A percentile compares a stretch with the other conserved stretches of the same genome.
Evolutionary conservation across 2,888 invertebrate species (phyloP).

Genomic region (Protodeltote pygarga): DNA sequence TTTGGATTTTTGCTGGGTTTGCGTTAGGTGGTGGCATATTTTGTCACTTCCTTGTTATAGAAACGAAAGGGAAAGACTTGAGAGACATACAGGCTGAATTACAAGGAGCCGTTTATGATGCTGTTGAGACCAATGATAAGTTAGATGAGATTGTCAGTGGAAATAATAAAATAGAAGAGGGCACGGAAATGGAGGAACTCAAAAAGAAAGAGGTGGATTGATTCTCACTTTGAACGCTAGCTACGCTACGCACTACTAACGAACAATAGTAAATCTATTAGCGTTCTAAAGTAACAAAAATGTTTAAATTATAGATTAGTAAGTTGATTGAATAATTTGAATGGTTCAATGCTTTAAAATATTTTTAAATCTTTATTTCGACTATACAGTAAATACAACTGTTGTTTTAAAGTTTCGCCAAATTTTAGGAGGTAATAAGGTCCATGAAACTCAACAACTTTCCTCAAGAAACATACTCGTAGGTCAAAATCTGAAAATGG

Average conservation of each 20-base stretch:
- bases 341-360: too few relatives aligned
- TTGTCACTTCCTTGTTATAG: conserved; percentile 74
- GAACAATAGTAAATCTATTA: neutral
- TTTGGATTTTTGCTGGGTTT: conserved; percentile 75
- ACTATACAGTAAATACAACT: too few relatives aligned
- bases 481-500: too few relatives aligned
- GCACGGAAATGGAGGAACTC: conserved; percentile 41
- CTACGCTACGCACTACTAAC: neutral
- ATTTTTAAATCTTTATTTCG: too few relatives aligned
- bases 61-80: conserved; percentile 84
- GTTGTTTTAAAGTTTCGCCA: too few relatives aligned
- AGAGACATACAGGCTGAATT: conserved; percentile 81
- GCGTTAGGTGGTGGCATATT: conserved; percentile 75
- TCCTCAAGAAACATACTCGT: too few relatives aligned
- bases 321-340: too few relatives aligned
- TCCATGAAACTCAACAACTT: too few relatives aligned
- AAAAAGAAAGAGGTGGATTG: conserved; percentile 14
- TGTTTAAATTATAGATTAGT: too few relatives aligned
- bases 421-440: too few relatives aligned
- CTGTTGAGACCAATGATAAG: conserved; percentile 1
- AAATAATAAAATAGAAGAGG: conserved; percentile 12
- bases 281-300: too few relatives aligned
- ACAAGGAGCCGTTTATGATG: conserved; percentile 55
- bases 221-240: neutral
- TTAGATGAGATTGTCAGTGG: conserved; percentile 4